Conservation (phyloP, 1,140 invertebrate species). For the Wiebesia pumilae region DNA sequence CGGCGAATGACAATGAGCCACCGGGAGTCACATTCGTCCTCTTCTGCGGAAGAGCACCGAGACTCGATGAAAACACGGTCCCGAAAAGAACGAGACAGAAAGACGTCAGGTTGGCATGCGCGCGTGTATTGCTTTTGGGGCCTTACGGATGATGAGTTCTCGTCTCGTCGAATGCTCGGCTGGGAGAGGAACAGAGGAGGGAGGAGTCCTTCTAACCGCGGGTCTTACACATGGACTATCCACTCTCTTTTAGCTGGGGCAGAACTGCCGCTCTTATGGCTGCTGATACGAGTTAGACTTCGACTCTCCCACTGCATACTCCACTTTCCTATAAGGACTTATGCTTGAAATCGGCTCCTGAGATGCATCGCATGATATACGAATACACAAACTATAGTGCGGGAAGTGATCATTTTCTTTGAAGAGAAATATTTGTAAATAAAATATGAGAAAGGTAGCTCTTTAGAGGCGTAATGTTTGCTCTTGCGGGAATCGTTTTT, state of each 20-base stretch:
- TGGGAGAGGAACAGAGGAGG: background rate
- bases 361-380: background rate
- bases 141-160: background rate
- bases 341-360: background rate
- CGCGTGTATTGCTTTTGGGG: background rate
- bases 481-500: background rate
- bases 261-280: background rate
- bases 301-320: background rate
- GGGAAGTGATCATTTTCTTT: background rate
- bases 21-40: background rate
- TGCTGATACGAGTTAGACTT: background rate
- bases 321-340: background rate
- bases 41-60: background rate
- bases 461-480: background rate
- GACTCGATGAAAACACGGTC: background rate
- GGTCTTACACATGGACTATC: background rate
- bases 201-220: background rate
- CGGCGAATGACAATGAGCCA: slow-evolving; percentile 24
- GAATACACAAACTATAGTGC: too few species aligned
- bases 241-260: background rate
- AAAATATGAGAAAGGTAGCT: background rate
- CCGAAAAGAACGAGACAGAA: too few species aligned
- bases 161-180: background rate
- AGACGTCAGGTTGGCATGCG: background rate
- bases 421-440: background rate